Conservation (phyloP, 2,113 vertebrate species). For the Pseudolaguvia tuberculata region DNA sequence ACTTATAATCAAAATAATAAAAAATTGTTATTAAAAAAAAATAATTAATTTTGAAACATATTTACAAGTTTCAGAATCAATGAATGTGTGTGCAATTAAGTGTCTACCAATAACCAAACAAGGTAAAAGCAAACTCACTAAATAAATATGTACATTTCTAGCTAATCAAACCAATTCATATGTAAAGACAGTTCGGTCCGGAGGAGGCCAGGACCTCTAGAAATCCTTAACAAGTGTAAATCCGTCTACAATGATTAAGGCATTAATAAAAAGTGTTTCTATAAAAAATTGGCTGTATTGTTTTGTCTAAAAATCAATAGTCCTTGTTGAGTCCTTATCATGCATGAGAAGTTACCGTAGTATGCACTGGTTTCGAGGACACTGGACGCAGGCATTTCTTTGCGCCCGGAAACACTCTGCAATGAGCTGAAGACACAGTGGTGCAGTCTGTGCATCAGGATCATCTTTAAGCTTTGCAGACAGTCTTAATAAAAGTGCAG, state of each 20-base stretch:
- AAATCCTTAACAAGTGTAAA: background rate
- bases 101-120: background rate
- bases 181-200: no score
- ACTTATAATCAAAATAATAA: no score
- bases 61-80: background rate
- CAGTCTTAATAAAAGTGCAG: conserved; percentile 54
- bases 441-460: conserved; percentile 16
- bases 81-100: background rate
- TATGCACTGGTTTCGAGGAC: conserved; percentile 74
- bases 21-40: background rate
- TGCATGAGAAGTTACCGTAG: conserved; percentile 72
- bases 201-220: no score
- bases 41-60: background rate
- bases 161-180: no score
- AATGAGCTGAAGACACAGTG: conserved; percentile 65
- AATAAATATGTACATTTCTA: no score
- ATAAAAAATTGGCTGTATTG: background rate
- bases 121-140: no score
- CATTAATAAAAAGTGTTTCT: background rate
- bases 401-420: conserved; percentile 89
- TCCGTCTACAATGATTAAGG: background rate
- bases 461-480: conserved; percentile 50
- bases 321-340: background rate
- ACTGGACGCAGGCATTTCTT: conserved; percentile 85
- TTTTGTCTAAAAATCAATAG: background rate